Evolutionary conservation across 1,140 invertebrate species (phyloP).

Genomic region (Brevipalpus yothersi): DNA sequence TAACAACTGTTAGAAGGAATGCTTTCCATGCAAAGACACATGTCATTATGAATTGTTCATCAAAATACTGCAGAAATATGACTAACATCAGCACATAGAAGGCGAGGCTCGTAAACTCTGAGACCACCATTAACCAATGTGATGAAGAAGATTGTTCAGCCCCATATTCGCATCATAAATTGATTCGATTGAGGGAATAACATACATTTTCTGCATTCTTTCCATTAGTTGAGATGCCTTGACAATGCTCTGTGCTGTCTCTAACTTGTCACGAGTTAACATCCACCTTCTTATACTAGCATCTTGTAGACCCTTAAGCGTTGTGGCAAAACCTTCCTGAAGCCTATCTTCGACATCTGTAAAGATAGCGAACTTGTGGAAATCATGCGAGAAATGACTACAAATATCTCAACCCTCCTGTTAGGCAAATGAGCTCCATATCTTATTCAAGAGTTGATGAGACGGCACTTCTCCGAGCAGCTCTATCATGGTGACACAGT

Average conservation of each 20-base stretch:
- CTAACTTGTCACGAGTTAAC: constrained; percentile 95
- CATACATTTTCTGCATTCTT: constrained; percentile 41
- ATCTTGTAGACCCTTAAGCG: constrained; percentile 69
- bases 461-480: constrained; percentile 54
- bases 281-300: constrained; percentile 98
- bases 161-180: constrained; percentile 74
- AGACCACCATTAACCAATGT: constrained; percentile 73
- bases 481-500: constrained; percentile 54
- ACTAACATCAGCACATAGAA: constrained; percentile 51
- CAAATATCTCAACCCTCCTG: constrained; percentile 24
- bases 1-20: no score
- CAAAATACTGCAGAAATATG: constrained; percentile 74
- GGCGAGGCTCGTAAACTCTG: constrained; percentile 63
- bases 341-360: constrained; percentile 57
- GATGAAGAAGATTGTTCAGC: constrained; percentile 61
- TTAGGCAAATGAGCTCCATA: constrained; percentile 85
- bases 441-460: constrained; percentile 71
- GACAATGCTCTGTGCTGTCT: constrained; percentile 94
- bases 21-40: constrained; percentile 91
- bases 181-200: constrained; percentile 45
- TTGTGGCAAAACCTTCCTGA: constrained; percentile 63
- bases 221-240: constrained; percentile 71
- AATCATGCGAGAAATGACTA: neutral
- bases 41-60: constrained; percentile 80
- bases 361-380: neutral